phyloP scores from a whole-genome alignment of 2,797 vertebrate genomes.

The Enteromius radiatus region DNA sequence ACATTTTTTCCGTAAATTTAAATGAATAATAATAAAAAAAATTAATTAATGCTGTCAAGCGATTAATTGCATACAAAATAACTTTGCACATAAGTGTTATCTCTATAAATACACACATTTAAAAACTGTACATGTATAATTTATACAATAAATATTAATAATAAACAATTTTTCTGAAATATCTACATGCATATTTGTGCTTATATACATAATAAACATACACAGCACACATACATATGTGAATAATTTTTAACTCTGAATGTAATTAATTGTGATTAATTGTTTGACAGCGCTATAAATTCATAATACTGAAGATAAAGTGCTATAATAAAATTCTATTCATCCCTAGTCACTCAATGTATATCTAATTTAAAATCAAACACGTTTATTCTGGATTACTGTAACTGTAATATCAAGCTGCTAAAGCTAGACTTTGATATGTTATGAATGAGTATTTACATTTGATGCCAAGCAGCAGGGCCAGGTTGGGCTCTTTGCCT shows the following conservation, averaged over 20 bases:
- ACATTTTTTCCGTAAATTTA: neutral
- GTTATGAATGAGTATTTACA: slow-evolving; percentile 77
- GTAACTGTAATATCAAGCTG: neutral
- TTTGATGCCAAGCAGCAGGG: slow-evolving; percentile 91
- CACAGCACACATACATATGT: no score
- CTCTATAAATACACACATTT: no score
- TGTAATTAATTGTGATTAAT: no score
- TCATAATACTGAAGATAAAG: neutral
- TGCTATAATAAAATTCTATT: neutral
- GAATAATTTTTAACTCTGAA: no score
- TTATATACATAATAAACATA: no score
- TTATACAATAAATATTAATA: no score
- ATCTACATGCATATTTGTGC: no score
- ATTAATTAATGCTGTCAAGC: no score
- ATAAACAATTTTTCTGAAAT: no score
- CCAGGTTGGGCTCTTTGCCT: slow-evolving; percentile 94
- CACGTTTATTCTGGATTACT: neutral
- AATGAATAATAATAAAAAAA: neutral
- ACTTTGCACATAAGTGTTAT: no score
- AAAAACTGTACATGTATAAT: no score
- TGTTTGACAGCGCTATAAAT: neutral
- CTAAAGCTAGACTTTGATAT: neutral
- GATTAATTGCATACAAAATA: no score
- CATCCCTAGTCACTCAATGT: neutral
- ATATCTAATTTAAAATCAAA: neutral